Evolutionary conservation across 2,113 vertebrate species (phyloP).

Genomic region (Alouatta palliata): DNA sequence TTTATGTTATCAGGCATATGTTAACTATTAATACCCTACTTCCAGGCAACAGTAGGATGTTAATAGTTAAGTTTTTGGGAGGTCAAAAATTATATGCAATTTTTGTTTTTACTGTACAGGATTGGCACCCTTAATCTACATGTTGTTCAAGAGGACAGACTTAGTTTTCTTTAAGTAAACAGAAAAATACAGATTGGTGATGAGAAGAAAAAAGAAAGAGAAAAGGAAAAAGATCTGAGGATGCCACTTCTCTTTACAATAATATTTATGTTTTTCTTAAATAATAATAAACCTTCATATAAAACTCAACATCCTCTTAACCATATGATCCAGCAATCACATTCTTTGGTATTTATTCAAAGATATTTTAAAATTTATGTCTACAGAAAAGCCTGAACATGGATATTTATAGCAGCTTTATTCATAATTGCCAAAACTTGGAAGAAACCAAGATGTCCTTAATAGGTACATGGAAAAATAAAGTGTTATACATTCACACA

Average conservation of each 20-base stretch:
- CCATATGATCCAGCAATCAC: neutral
- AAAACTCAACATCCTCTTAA: neutral
- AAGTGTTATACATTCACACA: neutral
- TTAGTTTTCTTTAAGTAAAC: neutral
- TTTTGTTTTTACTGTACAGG: no score
- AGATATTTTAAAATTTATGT: neutral
- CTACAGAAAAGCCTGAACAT: neutral
- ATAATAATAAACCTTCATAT: neutral
- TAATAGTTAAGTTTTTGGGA: no score
- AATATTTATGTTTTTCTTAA: neutral
- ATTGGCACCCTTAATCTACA: no score
- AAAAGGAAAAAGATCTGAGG: neutral
- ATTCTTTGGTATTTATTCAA: neutral
- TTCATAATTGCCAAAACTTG: neutral
- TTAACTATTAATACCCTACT: no score
- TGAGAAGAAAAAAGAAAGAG: neutral
- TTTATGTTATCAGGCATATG: no score
- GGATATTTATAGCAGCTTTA: neutral
- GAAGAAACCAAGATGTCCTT: neutral
- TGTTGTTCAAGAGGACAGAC: no score
- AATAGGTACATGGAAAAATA: neutral
- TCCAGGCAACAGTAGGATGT: no score
- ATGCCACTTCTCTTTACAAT: neutral
- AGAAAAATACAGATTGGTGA: neutral
- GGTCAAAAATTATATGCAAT: no score